Evolutionary conservation across 2,888 invertebrate genomes (phyloP).

Genomic region (Apeira syringaria): DNA sequence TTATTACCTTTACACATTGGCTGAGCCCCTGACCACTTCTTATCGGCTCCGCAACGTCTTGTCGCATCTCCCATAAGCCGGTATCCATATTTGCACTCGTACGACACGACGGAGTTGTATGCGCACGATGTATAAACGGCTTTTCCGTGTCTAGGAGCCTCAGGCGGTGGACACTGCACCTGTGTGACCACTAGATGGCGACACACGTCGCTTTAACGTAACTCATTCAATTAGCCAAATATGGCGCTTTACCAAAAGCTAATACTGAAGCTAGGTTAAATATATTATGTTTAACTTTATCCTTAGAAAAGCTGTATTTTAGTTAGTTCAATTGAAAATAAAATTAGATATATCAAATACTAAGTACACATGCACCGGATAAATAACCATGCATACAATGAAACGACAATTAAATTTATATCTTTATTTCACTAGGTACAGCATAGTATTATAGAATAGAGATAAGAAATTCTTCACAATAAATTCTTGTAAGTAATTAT

Average conservation of each 20-base stretch:
- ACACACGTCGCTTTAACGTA: slow-evolving; percentile 73
- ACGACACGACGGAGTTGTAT: slow-evolving; percentile 97
- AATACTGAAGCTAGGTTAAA: slow-evolving; percentile 1
- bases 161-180: slow-evolving; percentile 96
- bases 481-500: slow-evolving; percentile 54
- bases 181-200: slow-evolving; percentile 91
- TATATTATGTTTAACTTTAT: not conserved
- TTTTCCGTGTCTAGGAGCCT: slow-evolving; percentile 95
- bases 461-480: slow-evolving; percentile 65
- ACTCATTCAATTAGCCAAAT: slow-evolving; percentile 36
- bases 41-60: slow-evolving; percentile 96
- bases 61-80: slow-evolving; percentile 95
- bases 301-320: not conserved
- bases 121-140: slow-evolving; percentile 96
- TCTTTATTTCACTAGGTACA: slow-evolving; percentile 77
- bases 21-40: slow-evolving; percentile 96
- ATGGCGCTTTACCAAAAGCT: slow-evolving; percentile 46
- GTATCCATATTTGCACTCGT: slow-evolving; percentile 98
- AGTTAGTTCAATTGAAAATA: not conserved
- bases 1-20: slow-evolving; percentile 95
- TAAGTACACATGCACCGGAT: slow-evolving; percentile 23
- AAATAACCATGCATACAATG: slow-evolving; percentile 41
- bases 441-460: slow-evolving; percentile 68
- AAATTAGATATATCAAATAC: too few species aligned
- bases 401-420: slow-evolving; percentile 61